Evolutionary conservation across 2,113 vertebrate genomes (phyloP).

Genomic region (Egretta garzetta): DNA sequence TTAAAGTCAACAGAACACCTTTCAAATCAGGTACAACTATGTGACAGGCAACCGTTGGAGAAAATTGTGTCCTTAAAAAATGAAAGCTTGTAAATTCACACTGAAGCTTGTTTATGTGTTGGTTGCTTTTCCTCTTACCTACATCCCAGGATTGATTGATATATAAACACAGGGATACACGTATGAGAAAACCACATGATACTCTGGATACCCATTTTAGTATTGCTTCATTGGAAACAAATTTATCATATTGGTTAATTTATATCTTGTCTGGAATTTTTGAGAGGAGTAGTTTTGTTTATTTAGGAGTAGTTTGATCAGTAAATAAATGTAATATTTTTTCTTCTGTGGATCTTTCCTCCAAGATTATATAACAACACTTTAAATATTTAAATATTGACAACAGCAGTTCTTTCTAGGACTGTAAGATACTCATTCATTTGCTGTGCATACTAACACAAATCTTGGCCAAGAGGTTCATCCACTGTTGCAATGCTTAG

Average conservation of each 20-base stretch:
- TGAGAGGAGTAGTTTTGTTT: background rate
- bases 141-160: background rate
- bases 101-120: background rate
- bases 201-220: background rate
- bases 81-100: background rate
- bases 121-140: background rate
- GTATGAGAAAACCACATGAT: background rate
- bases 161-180: background rate
- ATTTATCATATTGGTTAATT: background rate
- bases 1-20: background rate
- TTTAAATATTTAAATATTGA: background rate
- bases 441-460: background rate
- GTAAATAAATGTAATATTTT: background rate
- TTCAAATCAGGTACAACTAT: background rate
- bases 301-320: background rate
- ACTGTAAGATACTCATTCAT: background rate
- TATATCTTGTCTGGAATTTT: background rate
- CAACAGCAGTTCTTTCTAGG: background rate
- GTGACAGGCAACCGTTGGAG: background rate
- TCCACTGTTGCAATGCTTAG: background rate
- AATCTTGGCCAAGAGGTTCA: background rate
- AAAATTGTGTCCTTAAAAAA: background rate
- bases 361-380: background rate
- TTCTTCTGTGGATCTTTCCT: background rate
- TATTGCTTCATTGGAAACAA: slow-evolving; percentile 12